Evolutionary conservation across 2,797 vertebrate genomes (phyloP), one percentile per base, ranked within the genome.

Genomic region (Tinamus major): DNA sequence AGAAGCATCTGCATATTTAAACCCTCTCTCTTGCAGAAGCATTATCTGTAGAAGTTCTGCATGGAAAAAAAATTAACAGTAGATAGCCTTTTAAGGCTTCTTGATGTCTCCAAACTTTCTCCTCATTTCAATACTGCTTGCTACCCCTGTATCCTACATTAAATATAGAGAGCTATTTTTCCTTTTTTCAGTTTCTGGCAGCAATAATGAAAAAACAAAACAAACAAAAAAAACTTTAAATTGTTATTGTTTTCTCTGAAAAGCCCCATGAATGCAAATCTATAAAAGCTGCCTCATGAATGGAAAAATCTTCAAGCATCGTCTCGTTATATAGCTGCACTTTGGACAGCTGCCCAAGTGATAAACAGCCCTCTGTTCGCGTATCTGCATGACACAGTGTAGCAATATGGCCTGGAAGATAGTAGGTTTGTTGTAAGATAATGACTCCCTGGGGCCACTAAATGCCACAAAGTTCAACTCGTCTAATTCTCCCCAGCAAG

Each of bases 231-330:
- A 69, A 82, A 75, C 74, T 91, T 95, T 46, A 92, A 95, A 96
- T 94, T 96, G 89, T 94, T 95, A 93, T 94, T 96, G 65, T 96
- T 97, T 97, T 94, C 86, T 91, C 91, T 93, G 93, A 92, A 97
- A 96, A 95, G 56, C 59, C 49, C 75, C 79, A 82, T 63, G 91
- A 91, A 96, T 95, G 78, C 91, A 93, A 96, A 91, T 94, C 83
- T 94, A 81, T 87, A 88, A 92, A 96, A 84, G n/a, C 83, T 88
- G 89, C 79, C 74, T 97, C 74, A 65, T 94, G 90, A 96, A 93
- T 84, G 76, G 87, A 89, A 93, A 95, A 94, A 92, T 93, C 76
- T 95, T 90, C 77, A 74, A 94, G 91, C 89, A 46, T 94, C 80
- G 93, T 95, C 85, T 94, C 79, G 95, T 94, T 82, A 81, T 74